Evolutionary conservation across 2,888 invertebrate species (phyloP), one percentile per base, ranked within the genome.

Genomic region (Metacarcinus magister): DNA sequence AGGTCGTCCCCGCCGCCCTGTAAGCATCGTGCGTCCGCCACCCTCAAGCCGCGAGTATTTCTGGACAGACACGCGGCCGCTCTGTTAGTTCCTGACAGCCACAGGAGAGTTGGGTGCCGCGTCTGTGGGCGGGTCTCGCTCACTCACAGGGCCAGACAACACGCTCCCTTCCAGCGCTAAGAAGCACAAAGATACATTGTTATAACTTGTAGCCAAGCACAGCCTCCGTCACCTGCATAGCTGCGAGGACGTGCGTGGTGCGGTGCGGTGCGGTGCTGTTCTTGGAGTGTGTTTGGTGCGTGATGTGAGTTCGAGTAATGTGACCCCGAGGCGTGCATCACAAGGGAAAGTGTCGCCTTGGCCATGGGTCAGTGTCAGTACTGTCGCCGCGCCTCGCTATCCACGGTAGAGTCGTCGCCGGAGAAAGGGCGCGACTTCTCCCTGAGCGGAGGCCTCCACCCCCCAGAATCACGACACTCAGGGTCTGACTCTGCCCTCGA

Each of bases 281-380:
- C 19, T 2, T 19, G n/a, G 87, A 39, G 87, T 39, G 87, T 32
- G 87, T 16, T 13, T 16, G 19, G 87, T 5, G 87, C 87, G 60
- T 75, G 32, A 91, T 32, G 94, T 48, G 44, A 44, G 82, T 39
- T 39, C 8, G 5, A 54, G 89, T 48, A 23, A 46, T 39, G 95
- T 46, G 28, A 54, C 46, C 28, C 89, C 48, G 28, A 28, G 32
- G 46, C 43, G 92, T n/a, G 60, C 0, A 4, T 2, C 67, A 60
- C 39, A 2, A 32, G 23, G 39, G 32, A 90, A 8, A 39, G 91
- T 60, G 92, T 43, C 7, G n/a, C 44, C 43, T 23, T 16, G 19
- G 67, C 67, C n/a, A 96, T 96, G 96, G 96, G 96, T 89, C 96
- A 96, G 93, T 96, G 96, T n/a, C 96, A 96, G 93, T 96, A 94